A percentile compares a stretch with the other conserved stretches of the same genome.
phyloP scores from a whole-genome alignment of 1,140 invertebrate genomes.

The Agrilus planipennis region DNA sequence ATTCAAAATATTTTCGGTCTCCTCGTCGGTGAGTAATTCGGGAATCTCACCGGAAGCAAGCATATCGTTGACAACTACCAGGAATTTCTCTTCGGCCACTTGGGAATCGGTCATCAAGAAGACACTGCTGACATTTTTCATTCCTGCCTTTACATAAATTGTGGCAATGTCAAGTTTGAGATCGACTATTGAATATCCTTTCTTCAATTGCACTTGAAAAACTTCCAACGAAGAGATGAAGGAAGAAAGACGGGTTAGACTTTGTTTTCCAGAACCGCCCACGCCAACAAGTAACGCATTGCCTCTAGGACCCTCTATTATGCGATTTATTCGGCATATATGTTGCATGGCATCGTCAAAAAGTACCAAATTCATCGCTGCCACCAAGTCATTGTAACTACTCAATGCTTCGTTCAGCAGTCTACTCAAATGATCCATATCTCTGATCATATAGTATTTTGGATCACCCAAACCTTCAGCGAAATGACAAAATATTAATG shows the following conservation, averaged over 20 bases:
- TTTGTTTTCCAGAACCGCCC: conserved; percentile 91
- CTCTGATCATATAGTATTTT: conserved; percentile 73
- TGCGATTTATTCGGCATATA: conserved; percentile 84
- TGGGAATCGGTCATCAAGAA: conserved; percentile 93
- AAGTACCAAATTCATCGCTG: conserved; percentile 88
- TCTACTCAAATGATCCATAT: conserved; percentile 61
- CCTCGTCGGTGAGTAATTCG: conserved; percentile 83
- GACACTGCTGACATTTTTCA: conserved; percentile 77
- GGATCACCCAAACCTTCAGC: conserved; percentile 81
- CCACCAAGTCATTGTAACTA: conserved; percentile 74
- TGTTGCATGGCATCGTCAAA: conserved; percentile 93
- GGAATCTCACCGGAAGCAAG: conserved; percentile 89
- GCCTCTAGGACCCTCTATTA: conserved; percentile 80
- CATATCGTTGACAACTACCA: conserved; percentile 89
- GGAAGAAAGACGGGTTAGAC: conserved; percentile 71
- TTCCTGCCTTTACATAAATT: conserved; percentile 78
- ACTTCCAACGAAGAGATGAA: conserved; percentile 84
- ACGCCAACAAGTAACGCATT: conserved; percentile 88
- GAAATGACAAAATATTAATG: conserved; percentile 82
- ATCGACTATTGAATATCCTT: conserved; percentile 77
- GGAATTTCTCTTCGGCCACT: conserved; percentile 78
- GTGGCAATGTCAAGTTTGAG: conserved; percentile 69
- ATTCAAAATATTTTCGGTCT: conserved; percentile 77
- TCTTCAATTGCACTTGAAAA: conserved; percentile 81
- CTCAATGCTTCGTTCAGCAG: conserved; percentile 70